Percentiles rank a stretch among this genome's conserved stretches.
Conservation (phyloP, 2,113 vertebrate species). For the Salvelinus sp. region DNA sequence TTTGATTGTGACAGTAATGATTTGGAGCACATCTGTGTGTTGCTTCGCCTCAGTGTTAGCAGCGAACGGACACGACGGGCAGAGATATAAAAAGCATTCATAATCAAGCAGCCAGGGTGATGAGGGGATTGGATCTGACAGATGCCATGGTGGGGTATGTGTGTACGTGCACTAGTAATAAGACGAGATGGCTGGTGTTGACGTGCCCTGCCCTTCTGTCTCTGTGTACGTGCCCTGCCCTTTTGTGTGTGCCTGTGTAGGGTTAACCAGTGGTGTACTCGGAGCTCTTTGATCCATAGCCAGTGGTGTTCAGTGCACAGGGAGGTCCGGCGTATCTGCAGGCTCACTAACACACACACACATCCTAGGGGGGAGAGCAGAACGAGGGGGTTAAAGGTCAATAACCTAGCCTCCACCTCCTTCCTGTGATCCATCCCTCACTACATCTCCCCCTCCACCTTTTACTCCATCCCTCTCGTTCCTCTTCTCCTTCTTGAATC, state of each 20-base stretch:
- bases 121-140: conserved; percentile 27
- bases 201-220: not conserved
- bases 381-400: conserved; percentile 40
- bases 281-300: conserved; percentile 59
- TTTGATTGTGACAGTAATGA: conserved; percentile 54
- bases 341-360: conserved; percentile 44
- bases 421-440: no score
- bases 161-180: conserved; percentile 9
- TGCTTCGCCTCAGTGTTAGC: conserved; percentile 30
- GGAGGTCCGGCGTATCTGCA: conserved; percentile 57
- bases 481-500: conserved; percentile 1
- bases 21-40: conserved; percentile 43
- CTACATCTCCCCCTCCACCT: conserved; percentile 8
- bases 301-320: conserved; percentile 53
- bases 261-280: conserved; percentile 40
- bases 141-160: not conserved
- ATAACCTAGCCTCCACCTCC: conserved; percentile 22
- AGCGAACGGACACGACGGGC: conserved; percentile 14
- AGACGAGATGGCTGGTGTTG: not conserved
- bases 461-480: conserved; percentile 39
- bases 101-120: conserved; percentile 45
- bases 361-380: conserved; percentile 45
- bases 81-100: conserved; percentile 38
- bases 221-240: not conserved
- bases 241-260: conserved; percentile 14